phyloP scores from a whole-genome alignment of 2,113 vertebrate genomes.

The Galeopterus variegatus region DNA sequence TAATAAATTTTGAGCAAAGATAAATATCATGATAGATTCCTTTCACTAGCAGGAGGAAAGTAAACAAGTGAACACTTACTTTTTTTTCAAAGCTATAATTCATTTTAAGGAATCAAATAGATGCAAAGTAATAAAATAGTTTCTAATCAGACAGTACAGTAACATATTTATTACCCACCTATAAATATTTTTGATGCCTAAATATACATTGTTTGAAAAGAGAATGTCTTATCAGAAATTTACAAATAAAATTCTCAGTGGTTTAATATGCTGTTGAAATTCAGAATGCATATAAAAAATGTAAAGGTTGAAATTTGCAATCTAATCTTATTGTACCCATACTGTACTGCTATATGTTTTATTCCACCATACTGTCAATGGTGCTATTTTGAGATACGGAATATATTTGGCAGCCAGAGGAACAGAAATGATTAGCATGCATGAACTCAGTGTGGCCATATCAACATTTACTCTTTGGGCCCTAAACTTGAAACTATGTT shows the following conservation, averaged over 20 bases:
- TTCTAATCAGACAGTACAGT: neutral
- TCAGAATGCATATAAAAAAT: conserved; percentile 17
- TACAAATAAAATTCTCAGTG: neutral
- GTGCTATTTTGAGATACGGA: neutral
- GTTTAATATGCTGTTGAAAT: neutral
- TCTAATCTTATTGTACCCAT: neutral
- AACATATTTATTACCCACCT: neutral
- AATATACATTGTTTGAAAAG: conserved; percentile 39
- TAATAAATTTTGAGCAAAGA: neutral
- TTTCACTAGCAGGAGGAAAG: neutral
- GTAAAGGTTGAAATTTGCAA: neutral
- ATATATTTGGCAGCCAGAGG: neutral
- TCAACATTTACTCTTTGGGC: neutral
- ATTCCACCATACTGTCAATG: neutral
- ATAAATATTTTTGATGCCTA: conserved; percentile 45
- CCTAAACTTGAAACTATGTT: neutral
- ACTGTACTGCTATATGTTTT: neutral
- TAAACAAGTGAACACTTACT: neutral
- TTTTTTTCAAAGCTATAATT: conserved; percentile 19
- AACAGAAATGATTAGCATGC: neutral
- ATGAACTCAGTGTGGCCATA: neutral
- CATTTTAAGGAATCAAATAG: conserved; percentile 20
- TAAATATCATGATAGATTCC: neutral
- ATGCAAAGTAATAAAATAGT: conserved; percentile 33
- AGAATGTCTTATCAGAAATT: neutral